Conservation (phyloP, 2,888 invertebrate genomes). For the Stenolophus ochropezus region DNA sequence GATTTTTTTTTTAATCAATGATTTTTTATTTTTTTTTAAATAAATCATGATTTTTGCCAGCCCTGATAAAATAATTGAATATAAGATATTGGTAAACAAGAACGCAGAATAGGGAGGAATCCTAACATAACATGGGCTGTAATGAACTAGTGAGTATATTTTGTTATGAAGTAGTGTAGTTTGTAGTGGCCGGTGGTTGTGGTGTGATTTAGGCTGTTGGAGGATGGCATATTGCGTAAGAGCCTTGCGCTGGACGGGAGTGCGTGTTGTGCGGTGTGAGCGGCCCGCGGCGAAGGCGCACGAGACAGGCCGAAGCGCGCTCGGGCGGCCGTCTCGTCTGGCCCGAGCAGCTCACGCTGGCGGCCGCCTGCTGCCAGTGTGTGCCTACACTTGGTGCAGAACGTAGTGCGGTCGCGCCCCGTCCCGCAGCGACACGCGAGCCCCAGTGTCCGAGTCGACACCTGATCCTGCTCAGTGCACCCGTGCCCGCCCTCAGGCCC, state of each 20-base stretch:
- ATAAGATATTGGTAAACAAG: no score
- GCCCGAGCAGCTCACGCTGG: slow-evolving; percentile 66
- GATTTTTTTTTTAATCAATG: no score
- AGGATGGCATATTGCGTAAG: slow-evolving; percentile 69
- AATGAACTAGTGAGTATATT: no score
- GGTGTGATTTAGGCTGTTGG: background rate
- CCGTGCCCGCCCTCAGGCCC: background rate
- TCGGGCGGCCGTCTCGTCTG: slow-evolving; percentile 69
- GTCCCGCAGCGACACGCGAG: slow-evolving; percentile 46
- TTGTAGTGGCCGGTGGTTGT: background rate
- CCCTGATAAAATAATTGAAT: no score
- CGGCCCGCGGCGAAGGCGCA: slow-evolving; percentile 59
- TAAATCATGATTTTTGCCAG: no score
- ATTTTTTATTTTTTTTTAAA: no score
- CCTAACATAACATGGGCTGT: no score
- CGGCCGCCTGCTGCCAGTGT: slow-evolving; percentile 68
- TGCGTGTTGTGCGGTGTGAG: slow-evolving; percentile 58
- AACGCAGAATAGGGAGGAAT: no score
- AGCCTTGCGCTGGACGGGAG: slow-evolving; percentile 63
- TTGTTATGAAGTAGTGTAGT: no score
- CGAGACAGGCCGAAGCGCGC: slow-evolving; percentile 68
- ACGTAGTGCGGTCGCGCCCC: slow-evolving; percentile 62
- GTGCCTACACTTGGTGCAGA: slow-evolving; percentile 68
- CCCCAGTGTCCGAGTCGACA: background rate
- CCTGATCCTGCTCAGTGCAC: background rate